Conservation (phyloP, 1,140 invertebrate genomes). For the Forficula auricularia region DNA sequence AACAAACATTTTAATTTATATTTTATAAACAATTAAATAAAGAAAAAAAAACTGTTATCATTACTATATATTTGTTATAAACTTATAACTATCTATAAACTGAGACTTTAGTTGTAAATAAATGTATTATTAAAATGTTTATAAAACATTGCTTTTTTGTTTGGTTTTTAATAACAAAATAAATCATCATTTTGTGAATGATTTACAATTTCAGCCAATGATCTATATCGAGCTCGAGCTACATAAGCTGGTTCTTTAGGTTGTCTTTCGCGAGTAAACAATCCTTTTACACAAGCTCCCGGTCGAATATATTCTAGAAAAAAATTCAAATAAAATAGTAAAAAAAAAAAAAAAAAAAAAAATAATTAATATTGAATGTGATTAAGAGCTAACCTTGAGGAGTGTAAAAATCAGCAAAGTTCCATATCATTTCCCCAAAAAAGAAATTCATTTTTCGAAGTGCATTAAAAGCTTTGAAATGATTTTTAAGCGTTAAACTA, state of each 20-base stretch:
- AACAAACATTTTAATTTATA: no score
- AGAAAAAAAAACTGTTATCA: no score
- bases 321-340: constrained; percentile 6
- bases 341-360: neutral
- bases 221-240: constrained; percentile 27
- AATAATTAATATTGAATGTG: neutral
- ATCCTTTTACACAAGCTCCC: constrained; percentile 42
- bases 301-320: constrained; percentile 33
- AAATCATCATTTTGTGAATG: no score
- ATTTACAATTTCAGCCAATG: constrained; percentile 1
- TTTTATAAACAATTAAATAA: no score
- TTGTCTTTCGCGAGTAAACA: constrained; percentile 42
- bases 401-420: constrained; percentile 52
- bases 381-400: constrained; percentile 28
- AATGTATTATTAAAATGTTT: no score
- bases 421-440: constrained; percentile 54
- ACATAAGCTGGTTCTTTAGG: constrained; percentile 40
- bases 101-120: no score
- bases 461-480: constrained; percentile 40
- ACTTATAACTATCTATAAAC: no score
- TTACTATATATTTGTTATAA: no score
- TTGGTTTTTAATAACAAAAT: no score
- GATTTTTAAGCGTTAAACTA: constrained; percentile 29
- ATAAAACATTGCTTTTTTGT: no score
- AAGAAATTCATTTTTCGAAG: constrained; percentile 29